Evolutionary conservation across 1,140 invertebrate genomes (phyloP).

Genomic region (Pseudomyrmex cubaensis): DNA sequence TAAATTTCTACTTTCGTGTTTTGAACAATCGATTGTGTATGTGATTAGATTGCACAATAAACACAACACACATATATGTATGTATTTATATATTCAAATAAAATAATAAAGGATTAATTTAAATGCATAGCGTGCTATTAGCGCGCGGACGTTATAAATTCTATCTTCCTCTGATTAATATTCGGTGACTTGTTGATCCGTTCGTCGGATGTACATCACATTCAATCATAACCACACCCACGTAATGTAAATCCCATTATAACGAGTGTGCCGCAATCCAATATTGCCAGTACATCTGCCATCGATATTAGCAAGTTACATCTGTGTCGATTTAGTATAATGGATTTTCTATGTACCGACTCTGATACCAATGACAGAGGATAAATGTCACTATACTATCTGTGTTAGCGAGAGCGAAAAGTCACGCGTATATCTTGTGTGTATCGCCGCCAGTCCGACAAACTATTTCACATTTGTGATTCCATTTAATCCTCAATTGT

Average conservation of each 20-base stretch:
- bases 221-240: slow-evolving; percentile 43
- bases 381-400: slow-evolving; percentile 36
- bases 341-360: slow-evolving; percentile 63
- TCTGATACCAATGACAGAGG: slow-evolving; percentile 18
- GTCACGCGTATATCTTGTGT: slow-evolving; percentile 9
- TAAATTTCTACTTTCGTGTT: not conserved
- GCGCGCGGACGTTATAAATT: slow-evolving; percentile 55
- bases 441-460: not conserved
- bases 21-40: slow-evolving; percentile 23
- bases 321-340: slow-evolving; percentile 61
- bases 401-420: slow-evolving; percentile 3
- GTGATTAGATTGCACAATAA: slow-evolving; percentile 47
- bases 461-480: slow-evolving; percentile 13
- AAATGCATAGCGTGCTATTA: slow-evolving; percentile 57
- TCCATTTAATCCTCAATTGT: not conserved
- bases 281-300: slow-evolving; percentile 55
- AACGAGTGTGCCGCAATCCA: slow-evolving; percentile 55
- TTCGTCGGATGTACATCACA: slow-evolving; percentile 52
- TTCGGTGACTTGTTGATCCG: slow-evolving; percentile 69
- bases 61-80: no score
- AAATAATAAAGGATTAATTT: slow-evolving; percentile 62
- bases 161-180: slow-evolving; percentile 67
- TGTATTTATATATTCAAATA: slow-evolving; percentile 23
- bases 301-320: slow-evolving; percentile 56
- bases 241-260: slow-evolving; percentile 67